Base-by-base conservation (phyloP, 2,797 vertebrate species). In the Salarias fasciatus region DNA sequence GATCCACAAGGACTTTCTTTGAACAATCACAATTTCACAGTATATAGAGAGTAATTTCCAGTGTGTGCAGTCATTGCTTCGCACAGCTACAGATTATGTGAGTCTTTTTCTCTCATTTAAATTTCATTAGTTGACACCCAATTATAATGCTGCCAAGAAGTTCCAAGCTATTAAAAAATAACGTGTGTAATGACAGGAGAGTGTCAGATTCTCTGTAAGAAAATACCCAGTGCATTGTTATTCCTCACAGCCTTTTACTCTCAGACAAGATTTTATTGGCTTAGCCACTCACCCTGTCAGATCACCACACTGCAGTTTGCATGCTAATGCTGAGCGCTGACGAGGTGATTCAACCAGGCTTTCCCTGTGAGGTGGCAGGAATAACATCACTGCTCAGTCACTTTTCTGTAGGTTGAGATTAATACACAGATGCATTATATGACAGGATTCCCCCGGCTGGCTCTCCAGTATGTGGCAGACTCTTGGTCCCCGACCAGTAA, bases 261-360 rank as follows among this genome's bases (percentile, higher is more conserved):
- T 62, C 28, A 49, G 57, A 53, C 46, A 52, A 49, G 66, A 47
- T 43, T 48, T 68, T 62, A 66, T 62, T 58, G 57, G 49, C 56
- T 69, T 9, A 65, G 36, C 52, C 33, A 18, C 50, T 73, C 52
- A 64, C 46, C 66, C 56, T 64, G 55, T 68, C 55, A 13, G 55
- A 57, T 72, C 42, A 30, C 61, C 48, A 44, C 38, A 29, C 56
- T 60, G 51, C 36, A 49, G 50, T 53, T 56, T 70, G 40, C 70
- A 63, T 77, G 67, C 29, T 63, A 63, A 80, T 61, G 65, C 31
- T 59, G 40, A 52, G 11, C 29, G 37, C 14, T 44, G 52, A 65
- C 33, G 4, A 54, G 46, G 31, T 30, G 9, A 58, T 60, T 60
- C 33, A 56, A 38, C 13, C 40, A 31, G 43, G 37, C 62, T 67